Percentiles rank a stretch among this genome's conserved stretches.
Conservation (phyloP, 2,113 vertebrate genomes). For the Phalacrocorax brasilianus region DNA sequence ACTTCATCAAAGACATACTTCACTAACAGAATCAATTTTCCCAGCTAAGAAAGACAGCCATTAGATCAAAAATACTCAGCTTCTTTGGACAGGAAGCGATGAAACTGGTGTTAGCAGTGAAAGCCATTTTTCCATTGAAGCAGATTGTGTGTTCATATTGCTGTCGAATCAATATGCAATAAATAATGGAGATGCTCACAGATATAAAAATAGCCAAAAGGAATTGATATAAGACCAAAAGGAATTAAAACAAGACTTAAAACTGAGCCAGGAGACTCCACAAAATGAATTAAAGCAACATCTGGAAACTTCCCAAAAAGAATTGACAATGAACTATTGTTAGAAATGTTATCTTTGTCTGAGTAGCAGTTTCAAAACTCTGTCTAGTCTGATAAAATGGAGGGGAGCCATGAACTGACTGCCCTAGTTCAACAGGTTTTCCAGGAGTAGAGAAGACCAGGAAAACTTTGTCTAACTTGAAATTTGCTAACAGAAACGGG, state of each 20-base stretch:
- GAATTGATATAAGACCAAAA: constrained; percentile 27
- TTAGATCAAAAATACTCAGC: background rate
- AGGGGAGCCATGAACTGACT: background rate
- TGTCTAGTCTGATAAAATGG: background rate
- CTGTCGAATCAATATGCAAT: constrained; percentile 34
- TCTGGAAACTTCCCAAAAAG: constrained; percentile 17
- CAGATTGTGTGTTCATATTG: background rate
- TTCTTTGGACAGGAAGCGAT: constrained; percentile 4
- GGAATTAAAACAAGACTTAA: constrained; percentile 37
- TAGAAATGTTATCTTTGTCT: background rate
- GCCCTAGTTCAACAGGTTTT: background rate
- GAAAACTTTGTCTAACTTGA: background rate
- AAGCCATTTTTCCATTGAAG: background rate
- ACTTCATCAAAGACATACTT: background rate
- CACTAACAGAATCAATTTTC: constrained; percentile 23
- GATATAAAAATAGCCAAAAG: constrained; percentile 35
- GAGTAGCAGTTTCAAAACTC: background rate
- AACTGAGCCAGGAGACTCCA: constrained; percentile 22
- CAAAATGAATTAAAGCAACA: constrained; percentile 39
- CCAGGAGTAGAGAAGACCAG: background rate
- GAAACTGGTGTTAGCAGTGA: constrained; percentile 7
- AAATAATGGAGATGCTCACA: constrained; percentile 49
- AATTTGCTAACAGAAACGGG: background rate
- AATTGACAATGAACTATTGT: background rate
- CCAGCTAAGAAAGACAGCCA: background rate